Conservation (phyloP, 2,888 invertebrate species). For the Thumatha senex region DNA sequence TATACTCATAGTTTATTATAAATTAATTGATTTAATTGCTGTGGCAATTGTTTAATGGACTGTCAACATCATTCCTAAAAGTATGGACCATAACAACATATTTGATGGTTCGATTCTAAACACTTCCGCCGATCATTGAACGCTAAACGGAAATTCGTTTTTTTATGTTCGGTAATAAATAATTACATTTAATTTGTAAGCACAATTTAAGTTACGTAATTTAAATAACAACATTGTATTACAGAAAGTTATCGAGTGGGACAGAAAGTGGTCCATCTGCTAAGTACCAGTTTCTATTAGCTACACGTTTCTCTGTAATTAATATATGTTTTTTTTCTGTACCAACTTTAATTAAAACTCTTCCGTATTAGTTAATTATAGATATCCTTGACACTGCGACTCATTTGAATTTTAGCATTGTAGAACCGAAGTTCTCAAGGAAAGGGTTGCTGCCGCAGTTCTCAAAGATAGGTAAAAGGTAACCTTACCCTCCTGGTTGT, state of each 20-base stretch:
- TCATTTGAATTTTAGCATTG: constrained; percentile 34
- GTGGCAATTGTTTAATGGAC: constrained; percentile 21
- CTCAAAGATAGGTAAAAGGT: too few relatives aligned
- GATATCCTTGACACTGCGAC: constrained; percentile 61
- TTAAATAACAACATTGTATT: constrained; percentile 21
- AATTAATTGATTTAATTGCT: constrained; percentile 65
- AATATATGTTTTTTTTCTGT: constrained; percentile 53
- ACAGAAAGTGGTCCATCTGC: constrained; percentile 50
- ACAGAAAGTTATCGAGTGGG: constrained; percentile 42
- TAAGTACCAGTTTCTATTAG: constrained; percentile 52
- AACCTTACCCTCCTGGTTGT: too few relatives aligned
- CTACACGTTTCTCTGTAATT: constrained; percentile 53
- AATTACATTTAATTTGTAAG: constrained; percentile 27
- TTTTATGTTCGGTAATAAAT: constrained; percentile 30
- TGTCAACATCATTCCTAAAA: constrained; percentile 18
- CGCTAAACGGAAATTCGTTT: constrained; percentile 29
- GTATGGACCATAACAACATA: constrained; percentile 9
- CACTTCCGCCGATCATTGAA: constrained; percentile 11
- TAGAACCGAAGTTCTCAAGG: too few relatives aligned
- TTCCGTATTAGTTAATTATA: constrained; percentile 67
- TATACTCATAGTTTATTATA: constrained; percentile 42
- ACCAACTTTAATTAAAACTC: constrained; percentile 52
- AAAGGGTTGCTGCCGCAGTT: too few relatives aligned
- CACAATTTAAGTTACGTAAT: constrained; percentile 30
- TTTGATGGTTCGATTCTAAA: constrained; percentile 21